Evolutionary conservation across 1,140 invertebrate genomes (phyloP), one percentile per base, ranked within the genome.

Genomic region (Habropoda laboriosa): DNA sequence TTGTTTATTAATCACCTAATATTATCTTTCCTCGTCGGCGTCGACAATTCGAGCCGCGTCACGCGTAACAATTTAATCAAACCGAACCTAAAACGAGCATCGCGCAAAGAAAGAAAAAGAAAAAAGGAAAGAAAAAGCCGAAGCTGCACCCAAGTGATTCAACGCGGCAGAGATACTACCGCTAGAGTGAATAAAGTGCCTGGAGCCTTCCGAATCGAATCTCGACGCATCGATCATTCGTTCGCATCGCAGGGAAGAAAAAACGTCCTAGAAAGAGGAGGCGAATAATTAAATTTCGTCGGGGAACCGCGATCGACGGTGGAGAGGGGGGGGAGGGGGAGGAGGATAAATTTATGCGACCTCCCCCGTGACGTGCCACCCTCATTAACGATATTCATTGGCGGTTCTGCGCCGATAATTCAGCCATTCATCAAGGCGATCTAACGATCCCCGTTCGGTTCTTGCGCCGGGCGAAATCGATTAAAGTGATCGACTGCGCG

Each of bases 321-420:
- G 16, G 51, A 45, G 12, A 30, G n/a, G 40, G 30, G 24, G 21
- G 67, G n/a, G 13, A 63, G 27, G 47, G 47, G 58, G 78, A 30
- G 49, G 63, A 70, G 78, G n/a, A 81, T 78, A 84, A 84, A 81
- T 84, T 84, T 76, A 85, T 81, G 79, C 83, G 72, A 72, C 79
- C 73, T 47, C 47, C 67, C 49, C 67, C 67, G 49, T 30, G 40
- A 66, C 71, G 40, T 58, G 83, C 79, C 71, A 79, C 75, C 80
- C 88, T 89, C 87, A 89, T 89, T 88, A 89, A 89, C 85, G 81
- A 87, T 89, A 88, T 88, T 86, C 85, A 88, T 87, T 86, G 86
- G 79, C 85, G 82, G 80, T 81, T 84, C 75, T 73, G 64, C 75
- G 81, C 84, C 83, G 83, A 89, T 89, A 89, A 89, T 89, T 81